phyloP scores from a whole-genome alignment of 1,140 invertebrate genomes.

The Anagrus nilaparvatae region DNA sequence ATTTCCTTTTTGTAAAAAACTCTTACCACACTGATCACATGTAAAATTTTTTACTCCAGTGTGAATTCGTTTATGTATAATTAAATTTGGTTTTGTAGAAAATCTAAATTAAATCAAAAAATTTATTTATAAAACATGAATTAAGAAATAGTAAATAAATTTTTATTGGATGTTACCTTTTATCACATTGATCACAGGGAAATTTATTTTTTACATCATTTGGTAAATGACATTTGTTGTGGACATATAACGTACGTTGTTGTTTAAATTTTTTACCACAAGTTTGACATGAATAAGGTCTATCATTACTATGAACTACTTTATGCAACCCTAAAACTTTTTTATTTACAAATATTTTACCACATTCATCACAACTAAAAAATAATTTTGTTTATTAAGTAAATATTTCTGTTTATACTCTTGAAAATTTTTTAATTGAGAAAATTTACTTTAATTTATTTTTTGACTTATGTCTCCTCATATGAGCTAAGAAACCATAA shows the following conservation, averaged over 20 bases:
- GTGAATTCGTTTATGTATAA: slow-evolving; percentile 49
- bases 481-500: slow-evolving; percentile 47
- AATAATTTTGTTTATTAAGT: not conserved
- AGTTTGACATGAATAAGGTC: slow-evolving; percentile 42
- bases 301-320: slow-evolving; percentile 41
- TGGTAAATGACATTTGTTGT: slow-evolving; percentile 45
- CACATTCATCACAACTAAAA: slow-evolving; percentile 45
- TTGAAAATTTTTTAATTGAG: slow-evolving; percentile 5
- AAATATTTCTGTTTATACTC: not conserved
- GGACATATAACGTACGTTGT: slow-evolving; percentile 45
- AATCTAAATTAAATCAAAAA: slow-evolving; percentile 33
- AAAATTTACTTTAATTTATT: slow-evolving; percentile 43
- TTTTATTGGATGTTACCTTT: slow-evolving; percentile 31
- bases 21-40: slow-evolving; percentile 51
- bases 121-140: too few species aligned
- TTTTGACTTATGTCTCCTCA: slow-evolving; percentile 44
- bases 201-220: slow-evolving; percentile 45
- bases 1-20: slow-evolving; percentile 51
- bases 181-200: slow-evolving; percentile 48
- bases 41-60: slow-evolving; percentile 45
- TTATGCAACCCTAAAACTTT: slow-evolving; percentile 44
- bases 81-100: slow-evolving; percentile 48
- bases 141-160: not conserved
- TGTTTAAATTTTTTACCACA: slow-evolving; percentile 48
- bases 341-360: slow-evolving; percentile 44